Percentiles rank a stretch among this genome's conserved stretches.
Conservation (phyloP, 2,888 invertebrate species). For the Hydrotaea diabolus region DNA sequence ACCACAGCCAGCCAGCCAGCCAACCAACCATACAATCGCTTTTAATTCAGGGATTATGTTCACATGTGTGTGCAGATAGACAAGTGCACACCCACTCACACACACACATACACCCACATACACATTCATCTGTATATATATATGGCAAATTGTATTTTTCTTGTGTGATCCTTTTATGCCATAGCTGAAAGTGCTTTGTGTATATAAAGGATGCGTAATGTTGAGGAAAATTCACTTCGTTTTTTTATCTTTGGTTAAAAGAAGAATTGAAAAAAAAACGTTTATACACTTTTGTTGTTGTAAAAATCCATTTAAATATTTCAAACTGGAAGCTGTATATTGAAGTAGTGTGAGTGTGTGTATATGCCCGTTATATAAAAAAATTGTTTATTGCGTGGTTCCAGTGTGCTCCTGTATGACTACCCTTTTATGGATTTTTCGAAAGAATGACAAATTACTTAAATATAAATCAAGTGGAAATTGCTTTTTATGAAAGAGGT, state of each 20-base stretch:
- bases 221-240: constrained; percentile 19
- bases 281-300: not conserved
- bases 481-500: not conserved
- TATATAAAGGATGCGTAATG: constrained; percentile 41
- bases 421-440: not conserved
- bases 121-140: not conserved
- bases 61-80: too few relatives aligned
- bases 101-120: not conserved
- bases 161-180: constrained; percentile 39
- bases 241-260: constrained; percentile 3
- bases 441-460: constrained; percentile 8
- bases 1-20: too few relatives aligned
- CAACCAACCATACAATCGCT: constrained; percentile 16
- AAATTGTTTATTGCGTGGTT: too few relatives aligned
- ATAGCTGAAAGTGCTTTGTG: constrained; percentile 30
- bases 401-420: too few relatives aligned
- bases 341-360: too few relatives aligned
- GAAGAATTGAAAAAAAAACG: not conserved
- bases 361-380: too few relatives aligned
- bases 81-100: not conserved
- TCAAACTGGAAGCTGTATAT: not conserved
- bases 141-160: constrained; percentile 3
- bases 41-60: constrained; percentile 52
- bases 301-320: constrained; percentile 10
- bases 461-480: constrained; percentile 1